A percentile compares a stretch with the other conserved stretches of the same genome.
Conservation (phyloP, 1,140 invertebrate genomes). For the Drosophila pachea region DNA sequence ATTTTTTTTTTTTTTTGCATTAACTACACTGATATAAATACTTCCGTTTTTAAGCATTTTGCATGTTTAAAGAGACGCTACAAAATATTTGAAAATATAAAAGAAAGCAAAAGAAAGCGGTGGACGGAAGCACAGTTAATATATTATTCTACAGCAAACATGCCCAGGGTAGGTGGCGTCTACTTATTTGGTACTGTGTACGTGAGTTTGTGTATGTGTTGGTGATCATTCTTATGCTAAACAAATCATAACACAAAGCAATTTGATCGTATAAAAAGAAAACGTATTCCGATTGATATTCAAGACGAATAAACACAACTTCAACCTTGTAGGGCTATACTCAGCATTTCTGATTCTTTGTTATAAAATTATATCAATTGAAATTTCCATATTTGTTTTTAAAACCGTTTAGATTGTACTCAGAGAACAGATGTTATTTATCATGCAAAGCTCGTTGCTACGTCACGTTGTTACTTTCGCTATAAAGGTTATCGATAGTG, state of each 20-base stretch:
- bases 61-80: slow-evolving; percentile 18
- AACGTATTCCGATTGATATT: slow-evolving; percentile 22
- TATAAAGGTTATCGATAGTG: slow-evolving; percentile 22
- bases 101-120: slow-evolving; percentile 26
- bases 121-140: slow-evolving; percentile 12
- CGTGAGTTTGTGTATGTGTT: slow-evolving; percentile 17
- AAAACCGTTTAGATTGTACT: slow-evolving; percentile 20
- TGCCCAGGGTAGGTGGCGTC: slow-evolving; percentile 64
- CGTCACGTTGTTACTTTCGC: slow-evolving; percentile 2
- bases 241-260: slow-evolving; percentile 28
- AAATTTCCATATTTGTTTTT: slow-evolving; percentile 13
- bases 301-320: neutral
- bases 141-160: slow-evolving; percentile 53
- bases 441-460: slow-evolving; percentile 23
- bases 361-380: neutral
- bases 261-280: slow-evolving; percentile 2
- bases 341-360: slow-evolving; percentile 3
- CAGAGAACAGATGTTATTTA: slow-evolving; percentile 7
- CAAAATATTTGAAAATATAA: slow-evolving; percentile 27
- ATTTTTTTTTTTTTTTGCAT: slow-evolving; percentile 31
- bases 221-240: slow-evolving; percentile 30
- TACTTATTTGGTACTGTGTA: slow-evolving; percentile 2
- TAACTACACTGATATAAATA: slow-evolving; percentile 20
- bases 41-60: slow-evolving; percentile 13
- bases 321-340: slow-evolving; percentile 17